Base-by-base conservation (phyloP, 2,888 invertebrate species). In the Drosophila kanekoi region DNA sequence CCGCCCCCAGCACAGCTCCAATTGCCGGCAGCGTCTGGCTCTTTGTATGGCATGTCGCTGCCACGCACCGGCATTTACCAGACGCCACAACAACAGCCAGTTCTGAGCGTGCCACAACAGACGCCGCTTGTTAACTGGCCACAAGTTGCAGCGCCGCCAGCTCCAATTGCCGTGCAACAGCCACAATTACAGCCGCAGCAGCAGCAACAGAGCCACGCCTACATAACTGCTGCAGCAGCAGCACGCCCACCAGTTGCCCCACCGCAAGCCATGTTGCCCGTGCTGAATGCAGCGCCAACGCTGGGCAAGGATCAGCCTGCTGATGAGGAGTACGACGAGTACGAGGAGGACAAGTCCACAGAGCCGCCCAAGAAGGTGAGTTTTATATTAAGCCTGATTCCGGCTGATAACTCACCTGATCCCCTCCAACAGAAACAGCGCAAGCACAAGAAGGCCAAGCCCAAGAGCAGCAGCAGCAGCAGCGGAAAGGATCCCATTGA, bases 351-450 rank as follows among this genome's bases (percentile, higher is more conserved):
- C 33, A 90, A 89, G 63, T 89, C 91, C 35, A 91, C 91, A 4
- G 92, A 92, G 57, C 79, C 89, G 13, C 88, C 91, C 3, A 92
- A 91, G 49, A 91, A 92, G 77, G 90, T 84, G 2, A 54, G 43
- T n/a, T 32, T 5, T 1, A 0, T 18, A 5, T 1, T 13, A 4
- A 6, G 9, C 13, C 3, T 1, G 0, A 14, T 9, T 1, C n/a
- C n/a, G n/a, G n/a, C n/a, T n/a, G n/a, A n/a, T 18, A 6, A 48
- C n/a, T 3, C 4, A 14, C 23, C 1, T 0, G 3, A 9, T n/a
- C 0, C 10, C 10, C 1, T n/a, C 4, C 6, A 10, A 1, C 14
- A 72, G 60, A 68, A 77, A 20, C 82, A 87, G 73, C 90, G 84
- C 65, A 91, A 92, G 67, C 91, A 92, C 66, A 91, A 90, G 75